Percentiles rank a stretch among this genome's conserved stretches.
phyloP scores from a whole-genome alignment of 2,888 invertebrate species.

The Agrochola lota region DNA sequence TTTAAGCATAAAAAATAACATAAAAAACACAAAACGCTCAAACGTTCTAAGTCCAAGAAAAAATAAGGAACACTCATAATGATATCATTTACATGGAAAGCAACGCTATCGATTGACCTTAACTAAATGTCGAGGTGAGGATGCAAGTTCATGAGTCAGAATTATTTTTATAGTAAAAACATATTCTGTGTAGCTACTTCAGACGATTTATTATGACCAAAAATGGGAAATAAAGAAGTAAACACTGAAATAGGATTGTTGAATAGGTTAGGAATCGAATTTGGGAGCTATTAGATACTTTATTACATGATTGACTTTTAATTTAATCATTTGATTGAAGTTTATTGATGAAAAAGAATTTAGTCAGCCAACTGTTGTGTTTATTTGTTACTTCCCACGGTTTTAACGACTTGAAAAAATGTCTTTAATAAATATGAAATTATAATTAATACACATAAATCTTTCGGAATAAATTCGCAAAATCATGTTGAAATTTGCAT shows the following conservation, averaged over 20 bases:
- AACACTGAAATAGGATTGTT: conserved; percentile 3
- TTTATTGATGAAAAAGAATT: not conserved
- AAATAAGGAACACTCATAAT: conserved; percentile 53
- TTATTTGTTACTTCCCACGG: not conserved
- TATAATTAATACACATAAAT: not conserved
- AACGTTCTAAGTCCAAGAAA: conserved; percentile 6
- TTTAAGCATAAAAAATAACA: not conserved
- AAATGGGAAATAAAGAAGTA: not conserved
- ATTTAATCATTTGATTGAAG: conserved; percentile 3
- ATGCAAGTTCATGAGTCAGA: conserved; percentile 63
- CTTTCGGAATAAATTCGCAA: not conserved
- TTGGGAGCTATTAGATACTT: conserved; percentile 1
- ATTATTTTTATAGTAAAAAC: conserved; percentile 49
- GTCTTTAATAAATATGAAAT: not conserved
- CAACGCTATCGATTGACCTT: conserved; percentile 65
- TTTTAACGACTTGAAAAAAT: not conserved
- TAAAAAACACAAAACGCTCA: conserved; percentile 23
- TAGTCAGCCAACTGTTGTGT: no score
- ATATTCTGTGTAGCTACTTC: conserved; percentile 3
- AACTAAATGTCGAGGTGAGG: conserved; percentile 73
- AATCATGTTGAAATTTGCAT: not conserved
- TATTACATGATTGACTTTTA: conserved; percentile 7
- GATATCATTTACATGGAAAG: conserved; percentile 63
- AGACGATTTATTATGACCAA: conserved; percentile 34
- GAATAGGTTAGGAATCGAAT: not conserved